These are phyloP conservation scores for Zoanthus sansibaricus DNA, from an alignment of 92 coral and sea anemone species.

Conservation along the genomic window DNA sequence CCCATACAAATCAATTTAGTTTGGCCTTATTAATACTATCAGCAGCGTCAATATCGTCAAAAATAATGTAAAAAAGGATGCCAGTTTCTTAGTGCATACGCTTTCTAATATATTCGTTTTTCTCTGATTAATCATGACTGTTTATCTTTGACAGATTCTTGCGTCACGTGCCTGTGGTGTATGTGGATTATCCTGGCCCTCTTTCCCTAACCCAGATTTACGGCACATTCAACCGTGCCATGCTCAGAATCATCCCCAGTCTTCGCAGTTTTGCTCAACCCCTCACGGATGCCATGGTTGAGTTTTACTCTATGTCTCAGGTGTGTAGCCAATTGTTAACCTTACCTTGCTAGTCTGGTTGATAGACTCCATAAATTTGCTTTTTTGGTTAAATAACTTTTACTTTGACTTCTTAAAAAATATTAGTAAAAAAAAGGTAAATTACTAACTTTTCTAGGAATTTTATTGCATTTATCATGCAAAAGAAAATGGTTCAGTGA, in stretches of 20 bases:
- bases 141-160: constrained; percentile 72
- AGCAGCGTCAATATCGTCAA: too few species aligned
- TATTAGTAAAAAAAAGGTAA: too few species aligned
- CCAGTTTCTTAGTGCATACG: too few species aligned
- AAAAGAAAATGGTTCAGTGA: too few species aligned
- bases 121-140: not conserved
- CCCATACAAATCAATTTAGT: too few species aligned
- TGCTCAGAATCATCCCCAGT: constrained; percentile 95
- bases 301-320: constrained; percentile 99
- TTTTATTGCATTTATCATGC: too few species aligned
- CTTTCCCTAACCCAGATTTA: constrained; percentile 95
- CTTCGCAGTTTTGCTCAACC: constrained; percentile 96
- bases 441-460: too few species aligned
- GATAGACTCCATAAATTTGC: too few species aligned
- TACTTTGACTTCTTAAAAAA: too few species aligned
- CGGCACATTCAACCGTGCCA: constrained; percentile 99
- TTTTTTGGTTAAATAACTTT: too few species aligned
- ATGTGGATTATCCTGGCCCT: constrained; percentile 98
- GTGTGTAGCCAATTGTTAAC: constrained; percentile 27
- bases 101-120: not conserved
- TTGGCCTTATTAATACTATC: too few species aligned
- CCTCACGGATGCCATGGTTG: constrained; percentile 98
- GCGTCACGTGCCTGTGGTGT: constrained; percentile 96
- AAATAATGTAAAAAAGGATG: too few species aligned
- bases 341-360: not conserved